Evolutionary conservation across 1,140 invertebrate species (phyloP), one percentile per base, ranked within the genome.

Genomic region (Listronotus bonariensis): DNA sequence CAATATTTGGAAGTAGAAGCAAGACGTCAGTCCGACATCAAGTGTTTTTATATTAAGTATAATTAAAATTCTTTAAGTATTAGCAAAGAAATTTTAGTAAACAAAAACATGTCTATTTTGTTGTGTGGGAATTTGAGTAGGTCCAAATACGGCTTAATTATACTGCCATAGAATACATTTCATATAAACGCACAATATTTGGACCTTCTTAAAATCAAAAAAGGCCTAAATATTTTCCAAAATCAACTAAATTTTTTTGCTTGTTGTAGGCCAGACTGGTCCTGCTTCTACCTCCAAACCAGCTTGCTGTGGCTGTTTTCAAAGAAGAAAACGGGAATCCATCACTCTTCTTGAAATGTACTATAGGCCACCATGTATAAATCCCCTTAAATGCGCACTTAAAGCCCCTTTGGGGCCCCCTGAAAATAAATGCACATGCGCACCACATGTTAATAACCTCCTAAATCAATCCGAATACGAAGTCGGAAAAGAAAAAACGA

Each of bases 221-320:
- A 34, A 43, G 52, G 52, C 38, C 55, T 34, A 58, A 17, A 32
- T n/a, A n/a, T 15, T 31, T 20, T 32, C 17, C 36, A 48, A 36
- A 48, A 6, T 48, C 45, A 52, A 34, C 32, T 18, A 40, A 56
- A 52, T 31, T 26, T 18, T 64, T 64, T 56, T 69, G n/a, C 34
- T 69, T 69, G 70, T 75, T 78, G 69, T 78, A 78, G 76, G 76
- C 69, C 71, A 73, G 69, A 73, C 73, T 72, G 72, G 76, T 76
- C 76, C 78, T 78, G 74, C 76, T 78, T 77, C 78, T 68, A 70
- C 73, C 60, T 72, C 72, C 67, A 74, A 74, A 73, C 49, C 71
- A 61, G 61, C 54, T 57, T 78, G 77, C 71, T 79, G 77, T 60
- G 74, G 74, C 36, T 76, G 77, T 68, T 79, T 77, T 68, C 74